A percentile compares a stretch with the other conserved stretches of the same genome.
Conservation (phyloP, 2,888 invertebrate species). For the Drosophila yooni region DNA sequence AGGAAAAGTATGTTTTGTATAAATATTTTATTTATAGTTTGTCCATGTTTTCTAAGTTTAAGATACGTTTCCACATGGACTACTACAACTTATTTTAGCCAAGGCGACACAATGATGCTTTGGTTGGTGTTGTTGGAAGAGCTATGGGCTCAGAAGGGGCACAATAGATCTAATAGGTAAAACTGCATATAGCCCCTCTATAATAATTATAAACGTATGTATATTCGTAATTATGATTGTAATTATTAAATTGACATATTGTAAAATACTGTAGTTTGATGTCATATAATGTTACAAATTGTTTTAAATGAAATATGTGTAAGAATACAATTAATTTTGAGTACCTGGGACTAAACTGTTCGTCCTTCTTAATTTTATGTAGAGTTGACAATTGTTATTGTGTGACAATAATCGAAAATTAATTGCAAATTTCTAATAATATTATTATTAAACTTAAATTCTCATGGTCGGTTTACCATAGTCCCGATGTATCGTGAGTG, state of each 20-base stretch:
- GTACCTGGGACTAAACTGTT: no score
- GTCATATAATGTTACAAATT: neutral
- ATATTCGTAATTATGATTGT: neutral
- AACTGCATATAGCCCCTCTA: rapidly evolving
- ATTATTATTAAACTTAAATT: neutral
- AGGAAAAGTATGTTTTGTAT: neutral
- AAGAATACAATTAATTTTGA: neutral
- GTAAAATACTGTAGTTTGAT: neutral
- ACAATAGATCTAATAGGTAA: neutral
- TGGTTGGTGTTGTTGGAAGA: neutral
- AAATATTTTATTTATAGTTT: neutral
- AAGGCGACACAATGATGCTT: no score
- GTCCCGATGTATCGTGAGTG: neutral
- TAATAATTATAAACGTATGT: neutral
- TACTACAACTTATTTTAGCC: no score
- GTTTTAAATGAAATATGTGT: neutral
- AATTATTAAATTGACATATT: neutral
- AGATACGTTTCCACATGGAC: no score
- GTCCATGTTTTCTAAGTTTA: no score
- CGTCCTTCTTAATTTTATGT: neutral
- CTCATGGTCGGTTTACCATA: neutral
- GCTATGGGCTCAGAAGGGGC: neutral
- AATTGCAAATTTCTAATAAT: neutral
- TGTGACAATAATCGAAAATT: neutral
- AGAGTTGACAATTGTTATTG: neutral